Conservation (phyloP, 2,113 vertebrate species). For the Sciurus niger region DNA sequence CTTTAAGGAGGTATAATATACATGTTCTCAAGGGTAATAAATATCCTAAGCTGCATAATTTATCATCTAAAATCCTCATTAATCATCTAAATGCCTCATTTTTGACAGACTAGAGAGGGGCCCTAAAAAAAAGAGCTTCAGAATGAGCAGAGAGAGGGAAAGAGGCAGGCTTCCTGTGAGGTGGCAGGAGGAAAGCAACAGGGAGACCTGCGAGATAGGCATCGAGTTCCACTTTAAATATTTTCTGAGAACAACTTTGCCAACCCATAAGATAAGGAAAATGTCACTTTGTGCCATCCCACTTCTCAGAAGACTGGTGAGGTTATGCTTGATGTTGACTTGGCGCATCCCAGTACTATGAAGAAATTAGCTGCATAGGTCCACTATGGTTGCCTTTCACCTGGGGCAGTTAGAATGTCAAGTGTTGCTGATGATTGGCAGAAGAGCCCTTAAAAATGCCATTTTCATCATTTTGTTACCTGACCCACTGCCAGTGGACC, state of each 20-base stretch:
- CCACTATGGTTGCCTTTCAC: conserved; percentile 36
- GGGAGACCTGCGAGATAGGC: background rate
- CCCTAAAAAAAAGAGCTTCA: background rate
- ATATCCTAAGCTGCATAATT: background rate
- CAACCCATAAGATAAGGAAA: conserved; percentile 31
- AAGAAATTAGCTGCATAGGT: conserved; percentile 40
- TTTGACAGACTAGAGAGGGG: background rate
- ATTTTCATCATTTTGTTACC: conserved; percentile 45
- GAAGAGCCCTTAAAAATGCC: conserved; percentile 60
- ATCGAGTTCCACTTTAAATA: background rate
- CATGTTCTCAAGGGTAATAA: conserved; percentile 20
- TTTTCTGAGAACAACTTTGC: background rate
- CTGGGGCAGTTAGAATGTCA: conserved; percentile 48
- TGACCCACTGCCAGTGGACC: conserved; percentile 52
- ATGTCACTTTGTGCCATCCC: background rate
- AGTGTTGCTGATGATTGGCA: conserved; percentile 22
- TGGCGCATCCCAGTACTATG: background rate
- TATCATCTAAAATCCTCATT: background rate
- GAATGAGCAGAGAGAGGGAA: background rate
- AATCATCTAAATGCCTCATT: background rate
- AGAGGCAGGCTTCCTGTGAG: background rate
- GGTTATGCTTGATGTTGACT: background rate
- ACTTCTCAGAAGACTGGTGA: conserved; percentile 22
- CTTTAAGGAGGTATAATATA: background rate
- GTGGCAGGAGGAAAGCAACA: background rate